A percentile compares a stretch with the other conserved stretches of the same genome.
Evolutionary conservation across 2,797 vertebrate species (phyloP).

Genomic region (Melanotaenia trifasciata): DNA sequence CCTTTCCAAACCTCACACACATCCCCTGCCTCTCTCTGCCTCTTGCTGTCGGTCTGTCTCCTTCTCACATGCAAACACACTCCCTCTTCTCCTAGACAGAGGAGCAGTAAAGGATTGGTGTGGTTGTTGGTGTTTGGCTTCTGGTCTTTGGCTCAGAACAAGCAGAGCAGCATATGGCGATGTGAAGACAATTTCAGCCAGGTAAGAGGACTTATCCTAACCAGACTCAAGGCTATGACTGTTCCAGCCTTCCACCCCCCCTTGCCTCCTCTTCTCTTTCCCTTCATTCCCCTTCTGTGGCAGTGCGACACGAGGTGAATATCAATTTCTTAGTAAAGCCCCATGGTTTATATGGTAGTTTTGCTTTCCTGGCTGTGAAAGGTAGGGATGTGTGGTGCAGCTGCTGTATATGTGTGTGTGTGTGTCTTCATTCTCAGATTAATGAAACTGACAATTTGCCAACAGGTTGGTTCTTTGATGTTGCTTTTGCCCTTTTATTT

Average conservation of each 20-base stretch:
- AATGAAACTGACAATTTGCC: slow-evolving; percentile 35
- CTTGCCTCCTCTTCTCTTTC: slow-evolving; percentile 24
- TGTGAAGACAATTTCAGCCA: slow-evolving; percentile 75
- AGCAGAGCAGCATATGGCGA: slow-evolving; percentile 69
- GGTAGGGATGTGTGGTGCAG: slow-evolving; percentile 45
- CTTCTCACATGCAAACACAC: slow-evolving; percentile 53
- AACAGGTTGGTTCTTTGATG: slow-evolving; percentile 65
- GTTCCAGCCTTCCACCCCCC: slow-evolving; percentile 52
- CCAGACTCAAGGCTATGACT: slow-evolving; percentile 63
- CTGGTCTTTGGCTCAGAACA: slow-evolving; percentile 59
- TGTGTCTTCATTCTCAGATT: slow-evolving; percentile 18
- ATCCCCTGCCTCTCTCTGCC: slow-evolving; percentile 28
- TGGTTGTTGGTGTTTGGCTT: slow-evolving; percentile 66
- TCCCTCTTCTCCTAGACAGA: slow-evolving; percentile 59
- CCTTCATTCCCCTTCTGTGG: slow-evolving; percentile 34
- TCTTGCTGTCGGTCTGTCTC: slow-evolving; percentile 39
- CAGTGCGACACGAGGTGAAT: slow-evolving; percentile 79
- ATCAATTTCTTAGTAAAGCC: slow-evolving; percentile 71
- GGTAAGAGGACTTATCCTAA: slow-evolving; percentile 78
- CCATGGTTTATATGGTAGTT: slow-evolving; percentile 56
- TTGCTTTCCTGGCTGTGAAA: slow-evolving; percentile 55
- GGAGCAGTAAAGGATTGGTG: slow-evolving; percentile 70
- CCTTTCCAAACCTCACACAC: slow-evolving; percentile 50
- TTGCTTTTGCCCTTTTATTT: slow-evolving; percentile 6
- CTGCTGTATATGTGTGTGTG: background rate